Percentiles rank a stretch among this genome's conserved stretches.
phyloP scores from a whole-genome alignment of 2,113 vertebrate species.

The Aegithalos caudatus region DNA sequence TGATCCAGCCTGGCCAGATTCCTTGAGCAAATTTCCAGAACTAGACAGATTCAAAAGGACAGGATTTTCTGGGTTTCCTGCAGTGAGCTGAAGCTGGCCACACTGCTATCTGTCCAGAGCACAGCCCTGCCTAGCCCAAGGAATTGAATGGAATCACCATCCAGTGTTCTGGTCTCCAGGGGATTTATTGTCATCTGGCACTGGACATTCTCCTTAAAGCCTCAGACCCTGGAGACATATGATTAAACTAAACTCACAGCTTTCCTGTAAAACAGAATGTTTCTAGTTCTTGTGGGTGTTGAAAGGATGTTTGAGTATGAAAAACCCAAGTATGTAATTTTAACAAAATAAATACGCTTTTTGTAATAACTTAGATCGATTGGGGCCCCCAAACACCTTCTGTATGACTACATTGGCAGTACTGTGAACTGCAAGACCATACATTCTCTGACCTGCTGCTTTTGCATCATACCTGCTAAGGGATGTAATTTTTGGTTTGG shows the following conservation, averaged over 20 bases:
- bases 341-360: background rate
- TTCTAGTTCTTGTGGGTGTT: background rate
- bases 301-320: background rate
- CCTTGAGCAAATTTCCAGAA: background rate
- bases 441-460: background rate
- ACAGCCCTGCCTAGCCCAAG: rapidly evolving
- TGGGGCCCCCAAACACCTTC: background rate
- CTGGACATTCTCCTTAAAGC: background rate
- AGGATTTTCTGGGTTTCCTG: background rate
- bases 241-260: background rate
- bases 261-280: background rate
- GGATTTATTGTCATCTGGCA: background rate
- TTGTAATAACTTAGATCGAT: background rate
- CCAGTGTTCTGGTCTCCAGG: background rate
- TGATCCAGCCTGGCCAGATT: background rate
- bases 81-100: background rate
- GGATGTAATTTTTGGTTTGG: background rate
- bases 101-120: rapidly evolving
- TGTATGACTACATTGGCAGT: background rate
- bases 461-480: background rate
- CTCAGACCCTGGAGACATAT: background rate
- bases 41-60: background rate
- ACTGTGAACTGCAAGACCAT: background rate
- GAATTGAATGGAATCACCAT: background rate
- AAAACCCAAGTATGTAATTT: background rate